phyloP scores from a whole-genome alignment of 2,113 vertebrate species.

The Pteropus alecto region DNA sequence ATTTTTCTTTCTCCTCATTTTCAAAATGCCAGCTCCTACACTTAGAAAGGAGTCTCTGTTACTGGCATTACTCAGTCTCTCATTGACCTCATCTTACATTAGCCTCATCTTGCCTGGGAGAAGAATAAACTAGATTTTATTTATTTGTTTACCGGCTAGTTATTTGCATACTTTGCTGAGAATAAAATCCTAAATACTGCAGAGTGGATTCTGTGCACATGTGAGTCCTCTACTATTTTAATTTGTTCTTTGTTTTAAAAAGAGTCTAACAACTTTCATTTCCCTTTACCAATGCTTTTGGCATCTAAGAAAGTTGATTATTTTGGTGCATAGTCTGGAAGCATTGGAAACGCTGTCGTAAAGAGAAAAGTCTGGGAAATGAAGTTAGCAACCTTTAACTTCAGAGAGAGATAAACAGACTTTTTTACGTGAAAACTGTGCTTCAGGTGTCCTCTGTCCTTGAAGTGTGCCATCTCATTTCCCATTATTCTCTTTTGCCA shows the following conservation, averaged over 20 bases:
- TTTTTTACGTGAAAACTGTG: conserved; percentile 1
- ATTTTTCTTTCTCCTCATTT: neutral
- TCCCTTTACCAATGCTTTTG: neutral
- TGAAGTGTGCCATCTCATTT: neutral
- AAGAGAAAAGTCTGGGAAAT: neutral
- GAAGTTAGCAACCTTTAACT: neutral
- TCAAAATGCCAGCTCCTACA: neutral
- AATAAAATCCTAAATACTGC: neutral
- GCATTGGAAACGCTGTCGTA: neutral
- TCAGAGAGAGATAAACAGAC: neutral
- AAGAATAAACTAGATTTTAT: neutral
- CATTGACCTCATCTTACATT: neutral
- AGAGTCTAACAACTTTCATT: neutral
- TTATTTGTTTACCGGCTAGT: neutral
- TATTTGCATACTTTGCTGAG: neutral
- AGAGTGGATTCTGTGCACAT: neutral
- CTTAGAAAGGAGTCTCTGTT: neutral
- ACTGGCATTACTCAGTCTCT: neutral
- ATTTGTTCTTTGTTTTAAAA: neutral
- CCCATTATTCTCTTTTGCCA: neutral
- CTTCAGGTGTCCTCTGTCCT: neutral
- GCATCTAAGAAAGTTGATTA: neutral
- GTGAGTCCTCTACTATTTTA: neutral
- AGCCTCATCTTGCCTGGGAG: neutral
- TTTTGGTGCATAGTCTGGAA: neutral